phyloP scores from a whole-genome alignment of 2,888 invertebrate species.

The Tachina lurida region DNA sequence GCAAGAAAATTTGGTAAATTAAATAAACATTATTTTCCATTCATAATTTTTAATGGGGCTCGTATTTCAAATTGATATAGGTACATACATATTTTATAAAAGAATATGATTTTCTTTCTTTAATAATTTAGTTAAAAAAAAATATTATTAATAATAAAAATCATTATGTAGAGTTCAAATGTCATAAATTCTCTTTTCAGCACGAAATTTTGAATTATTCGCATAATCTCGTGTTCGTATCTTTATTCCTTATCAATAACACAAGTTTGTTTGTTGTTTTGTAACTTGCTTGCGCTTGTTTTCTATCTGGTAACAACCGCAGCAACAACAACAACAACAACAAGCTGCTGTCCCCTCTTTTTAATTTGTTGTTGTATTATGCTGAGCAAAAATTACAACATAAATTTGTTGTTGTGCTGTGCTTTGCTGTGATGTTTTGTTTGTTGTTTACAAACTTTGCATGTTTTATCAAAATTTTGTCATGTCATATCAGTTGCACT shows the following conservation, averaged over 20 bases:
- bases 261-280: slow-evolving; percentile 25
- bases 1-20: neutral
- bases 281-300: slow-evolving; percentile 34
- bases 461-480: slow-evolving; percentile 70
- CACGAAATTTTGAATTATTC: slow-evolving; percentile 50
- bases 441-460: slow-evolving; percentile 67
- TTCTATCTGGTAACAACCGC: slow-evolving; percentile 17
- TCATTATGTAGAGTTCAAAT: slow-evolving; percentile 43
- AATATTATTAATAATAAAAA: neutral
- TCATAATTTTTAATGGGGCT: neutral
- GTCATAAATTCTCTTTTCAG: slow-evolving; percentile 34
- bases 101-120: neutral
- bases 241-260: slow-evolving; percentile 57
- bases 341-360: slow-evolving; percentile 42
- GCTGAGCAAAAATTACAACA: slow-evolving; percentile 48
- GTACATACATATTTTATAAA: neutral
- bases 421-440: slow-evolving; percentile 29
- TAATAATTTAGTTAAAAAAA: neutral
- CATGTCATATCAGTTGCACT: slow-evolving; percentile 71
- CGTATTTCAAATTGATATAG: slow-evolving; percentile 11
- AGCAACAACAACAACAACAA: neutral
- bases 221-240: slow-evolving; percentile 37
- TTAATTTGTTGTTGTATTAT: slow-evolving; percentile 18
- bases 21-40: neutral
- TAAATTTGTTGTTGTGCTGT: neutral